Conservation (phyloP, 2,797 vertebrate genomes). For the Sternarchorhynchus goeldii region DNA sequence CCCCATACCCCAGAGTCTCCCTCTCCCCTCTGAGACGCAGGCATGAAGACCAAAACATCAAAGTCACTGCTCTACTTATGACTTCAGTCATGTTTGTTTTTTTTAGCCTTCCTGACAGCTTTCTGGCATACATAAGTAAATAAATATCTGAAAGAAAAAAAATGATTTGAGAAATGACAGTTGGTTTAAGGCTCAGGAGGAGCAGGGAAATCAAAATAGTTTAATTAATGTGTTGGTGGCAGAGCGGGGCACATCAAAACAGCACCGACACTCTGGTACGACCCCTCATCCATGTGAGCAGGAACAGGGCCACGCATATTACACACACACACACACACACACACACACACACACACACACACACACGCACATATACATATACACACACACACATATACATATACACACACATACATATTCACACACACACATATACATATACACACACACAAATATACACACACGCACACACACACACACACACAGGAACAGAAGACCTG, state of each 20-base stretch:
- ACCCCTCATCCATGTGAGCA: constrained; percentile 48
- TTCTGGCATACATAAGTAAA: constrained; percentile 43
- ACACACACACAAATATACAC: constrained; percentile 42
- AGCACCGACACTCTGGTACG: constrained; percentile 28
- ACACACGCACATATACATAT: neutral
- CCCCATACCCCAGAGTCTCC: constrained; percentile 9
- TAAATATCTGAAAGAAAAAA: constrained; percentile 29
- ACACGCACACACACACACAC: constrained; percentile 35
- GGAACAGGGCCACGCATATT: constrained; percentile 54
- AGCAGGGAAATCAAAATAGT: constrained; percentile 54
- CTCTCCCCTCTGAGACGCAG: constrained; percentile 23
- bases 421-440: no score
- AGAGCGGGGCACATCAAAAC: constrained; percentile 34
- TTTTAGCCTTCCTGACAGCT: constrained; percentile 10
- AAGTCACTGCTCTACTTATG: constrained; percentile 55
- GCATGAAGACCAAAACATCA: constrained; percentile 49
- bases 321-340: constrained; percentile 30
- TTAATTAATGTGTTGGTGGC: constrained; percentile 55
- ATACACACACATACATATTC: neutral
- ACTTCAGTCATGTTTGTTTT: constrained; percentile 31
- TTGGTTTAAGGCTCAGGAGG: constrained; percentile 29
- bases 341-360: constrained; percentile 41
- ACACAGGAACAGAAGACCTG: constrained; percentile 24
- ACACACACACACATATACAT: constrained; percentile 9
- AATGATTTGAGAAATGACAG: constrained; percentile 27